These are phyloP conservation scores for Empidonax traillii DNA, from an alignment of 2,113 vertebrate species.

Conservation along the genomic window DNA sequence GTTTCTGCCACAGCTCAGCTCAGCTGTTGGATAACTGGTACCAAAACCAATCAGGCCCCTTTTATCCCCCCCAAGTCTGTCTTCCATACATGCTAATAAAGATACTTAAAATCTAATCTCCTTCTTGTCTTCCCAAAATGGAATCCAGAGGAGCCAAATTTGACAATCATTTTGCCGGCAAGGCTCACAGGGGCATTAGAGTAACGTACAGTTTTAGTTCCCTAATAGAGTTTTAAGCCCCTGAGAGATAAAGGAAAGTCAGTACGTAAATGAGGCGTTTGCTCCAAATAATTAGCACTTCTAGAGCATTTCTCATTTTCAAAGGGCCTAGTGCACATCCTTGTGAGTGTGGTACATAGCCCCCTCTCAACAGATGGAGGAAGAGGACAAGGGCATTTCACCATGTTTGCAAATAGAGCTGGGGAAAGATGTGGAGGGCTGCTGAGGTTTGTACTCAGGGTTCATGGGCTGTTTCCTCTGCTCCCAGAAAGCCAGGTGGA, in stretches of 20 bases:
- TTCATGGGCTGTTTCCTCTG: neutral
- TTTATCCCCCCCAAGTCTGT: neutral
- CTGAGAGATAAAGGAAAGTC: slow-evolving; percentile 27
- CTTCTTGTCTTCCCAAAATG: slow-evolving; percentile 36
- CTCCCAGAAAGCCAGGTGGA: neutral
- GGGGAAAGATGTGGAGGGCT: neutral
- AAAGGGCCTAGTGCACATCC: neutral
- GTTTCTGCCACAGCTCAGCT: slow-evolving; percentile 6
- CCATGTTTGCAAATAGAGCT: neutral
- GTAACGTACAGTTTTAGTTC: slow-evolving; percentile 16
- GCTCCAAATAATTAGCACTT: slow-evolving; percentile 51
- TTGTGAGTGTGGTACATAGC: neutral
- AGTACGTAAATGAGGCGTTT: neutral
- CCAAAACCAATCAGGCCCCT: slow-evolving; percentile 28
- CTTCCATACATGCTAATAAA: slow-evolving; percentile 14
- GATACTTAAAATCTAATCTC: slow-evolving; percentile 51
- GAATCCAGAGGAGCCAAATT: slow-evolving; percentile 41
- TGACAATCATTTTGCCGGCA: slow-evolving; percentile 16
- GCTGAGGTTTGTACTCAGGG: neutral
- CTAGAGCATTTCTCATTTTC: slow-evolving; percentile 4
- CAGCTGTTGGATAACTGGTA: slow-evolving; percentile 12
- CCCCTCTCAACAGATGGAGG: neutral
- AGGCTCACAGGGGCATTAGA: neutral
- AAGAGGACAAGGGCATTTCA: slow-evolving; percentile 19
- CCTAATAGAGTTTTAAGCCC: slow-evolving; percentile 55